Base-by-base conservation (phyloP, 1,140 invertebrate species). In the Macrobrachium nipponense region DNA sequence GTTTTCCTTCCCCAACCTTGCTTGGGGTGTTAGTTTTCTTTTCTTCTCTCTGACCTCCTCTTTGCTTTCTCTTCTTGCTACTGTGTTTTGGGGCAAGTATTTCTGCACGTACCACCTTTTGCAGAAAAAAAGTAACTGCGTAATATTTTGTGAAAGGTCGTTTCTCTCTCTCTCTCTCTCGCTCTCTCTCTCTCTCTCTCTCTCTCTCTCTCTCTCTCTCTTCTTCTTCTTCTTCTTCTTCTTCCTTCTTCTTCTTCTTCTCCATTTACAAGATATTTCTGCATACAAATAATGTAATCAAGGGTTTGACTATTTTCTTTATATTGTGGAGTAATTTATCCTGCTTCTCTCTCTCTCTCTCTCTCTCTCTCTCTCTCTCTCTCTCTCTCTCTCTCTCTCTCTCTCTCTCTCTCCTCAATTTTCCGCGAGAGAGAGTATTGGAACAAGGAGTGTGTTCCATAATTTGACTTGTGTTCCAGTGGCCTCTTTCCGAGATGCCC, bases 121-220 rank as follows among this genome's bases (percentile, higher is more conserved):
- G 27, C 4, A 36, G 27, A 4, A 36, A 36, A 36, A 2, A 1
- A 1, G 1, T 36, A 4, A 36, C 27, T 36, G 27, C 27, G 1
- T 36, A 36, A 4, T 36, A 36, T 36, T 36, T 36, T 36, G 27
- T 36, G 27, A 36, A 4, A 36, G 27, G 27, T 36, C 27, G 4
- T 36, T 27, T 36, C 70, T 73, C 70, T 36, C 70, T 36, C 70
- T 36, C 70, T 73, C 70, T 73, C 70, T 73, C 70, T 73, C 27
- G 43, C 73, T 76, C 73, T 76, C 43, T 76, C 43, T 44, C 43
- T 76, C 43, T 51, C 73, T 44, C 73, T 18, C 15, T 51, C 43
- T 76, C 43, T 76, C 43, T 76, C 73, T 51, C 73, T 76, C 73
- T 75, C 73, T 44, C 27, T 76, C 73, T 51, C 43, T 51, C 43